Conservation (phyloP, 2,113 vertebrate species). For the Gila orcuttii region DNA sequence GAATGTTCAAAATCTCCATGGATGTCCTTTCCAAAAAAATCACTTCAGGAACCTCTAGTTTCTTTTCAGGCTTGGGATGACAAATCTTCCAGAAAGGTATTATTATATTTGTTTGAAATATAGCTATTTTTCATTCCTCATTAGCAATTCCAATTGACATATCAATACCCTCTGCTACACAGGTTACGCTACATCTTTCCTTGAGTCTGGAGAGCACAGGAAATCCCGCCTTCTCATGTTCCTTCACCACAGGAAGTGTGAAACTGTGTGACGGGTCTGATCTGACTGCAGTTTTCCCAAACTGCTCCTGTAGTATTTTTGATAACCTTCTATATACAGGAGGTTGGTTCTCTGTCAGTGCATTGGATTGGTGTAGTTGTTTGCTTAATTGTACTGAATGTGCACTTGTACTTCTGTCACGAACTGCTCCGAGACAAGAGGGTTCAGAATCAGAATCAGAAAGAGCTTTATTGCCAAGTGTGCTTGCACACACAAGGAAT, state of each 20-base stretch:
- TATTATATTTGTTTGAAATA: background rate
- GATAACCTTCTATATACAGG: too few relatives aligned
- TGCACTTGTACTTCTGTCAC: background rate
- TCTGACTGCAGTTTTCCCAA: constrained; percentile 48
- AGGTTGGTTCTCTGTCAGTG: constrained; percentile 61
- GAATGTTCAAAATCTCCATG: constrained; percentile 54
- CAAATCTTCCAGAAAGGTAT: constrained; percentile 56
- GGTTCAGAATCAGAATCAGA: too few relatives aligned
- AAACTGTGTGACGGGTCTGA: background rate
- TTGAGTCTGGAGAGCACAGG: constrained; percentile 32
- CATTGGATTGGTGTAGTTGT: background rate
- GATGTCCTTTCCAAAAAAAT: constrained; percentile 65
- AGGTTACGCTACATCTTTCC: constrained; percentile 64
- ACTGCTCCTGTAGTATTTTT: constrained; percentile 69
- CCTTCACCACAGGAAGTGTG: constrained; percentile 28
- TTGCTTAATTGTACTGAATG: background rate
- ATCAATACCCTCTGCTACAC: background rate
- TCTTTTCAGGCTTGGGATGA: constrained; percentile 57
- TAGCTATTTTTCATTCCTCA: background rate
- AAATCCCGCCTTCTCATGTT: constrained; percentile 57
- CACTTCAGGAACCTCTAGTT: constrained; percentile 58
- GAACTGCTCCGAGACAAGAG: too few relatives aligned
- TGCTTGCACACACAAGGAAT: too few relatives aligned
- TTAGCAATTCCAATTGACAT: background rate
- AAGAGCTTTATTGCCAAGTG: too few relatives aligned